phyloP scores from a whole-genome alignment of 2,888 invertebrate species.

The Carpatolechia fugitivella region DNA sequence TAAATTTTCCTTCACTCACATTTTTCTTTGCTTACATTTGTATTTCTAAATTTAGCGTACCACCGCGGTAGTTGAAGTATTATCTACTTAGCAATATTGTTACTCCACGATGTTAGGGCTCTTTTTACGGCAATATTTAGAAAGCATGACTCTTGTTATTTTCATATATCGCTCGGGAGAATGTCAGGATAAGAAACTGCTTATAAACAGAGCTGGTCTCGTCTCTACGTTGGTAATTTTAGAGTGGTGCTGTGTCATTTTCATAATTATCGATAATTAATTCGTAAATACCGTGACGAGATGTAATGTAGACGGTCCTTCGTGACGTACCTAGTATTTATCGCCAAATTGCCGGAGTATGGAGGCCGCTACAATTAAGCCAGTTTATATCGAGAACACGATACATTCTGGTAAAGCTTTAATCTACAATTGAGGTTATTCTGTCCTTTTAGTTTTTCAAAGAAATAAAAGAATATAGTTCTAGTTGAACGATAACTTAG shows the following conservation, averaged over 20 bases:
- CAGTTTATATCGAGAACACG: slow-evolving; percentile 33
- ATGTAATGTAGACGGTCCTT: slow-evolving; percentile 23
- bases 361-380: slow-evolving; percentile 46
- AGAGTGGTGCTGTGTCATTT: slow-evolving; percentile 44
- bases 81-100: not conserved
- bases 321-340: slow-evolving; percentile 30
- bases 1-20: slow-evolving; percentile 25
- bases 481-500: no score
- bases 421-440: no score
- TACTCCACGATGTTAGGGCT: not conserved
- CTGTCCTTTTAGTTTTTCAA: no score
- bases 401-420: no score
- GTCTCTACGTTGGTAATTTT: slow-evolving; percentile 19
- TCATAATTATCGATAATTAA: slow-evolving; percentile 63
- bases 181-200: no score
- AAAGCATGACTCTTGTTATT: no score
- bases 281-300: slow-evolving; percentile 56
- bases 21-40: slow-evolving; percentile 23
- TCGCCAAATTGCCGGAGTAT: slow-evolving; percentile 50
- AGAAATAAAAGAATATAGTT: no score
- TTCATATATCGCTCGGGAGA: no score
- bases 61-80: slow-evolving; percentile 3
- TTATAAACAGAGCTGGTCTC: not conserved
- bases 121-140: not conserved
- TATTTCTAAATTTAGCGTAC: slow-evolving; percentile 20